Evolutionary conservation across 2,113 vertebrate genomes (phyloP), one percentile per base, ranked within the genome.

Genomic region (Physeter macrocephalus): DNA sequence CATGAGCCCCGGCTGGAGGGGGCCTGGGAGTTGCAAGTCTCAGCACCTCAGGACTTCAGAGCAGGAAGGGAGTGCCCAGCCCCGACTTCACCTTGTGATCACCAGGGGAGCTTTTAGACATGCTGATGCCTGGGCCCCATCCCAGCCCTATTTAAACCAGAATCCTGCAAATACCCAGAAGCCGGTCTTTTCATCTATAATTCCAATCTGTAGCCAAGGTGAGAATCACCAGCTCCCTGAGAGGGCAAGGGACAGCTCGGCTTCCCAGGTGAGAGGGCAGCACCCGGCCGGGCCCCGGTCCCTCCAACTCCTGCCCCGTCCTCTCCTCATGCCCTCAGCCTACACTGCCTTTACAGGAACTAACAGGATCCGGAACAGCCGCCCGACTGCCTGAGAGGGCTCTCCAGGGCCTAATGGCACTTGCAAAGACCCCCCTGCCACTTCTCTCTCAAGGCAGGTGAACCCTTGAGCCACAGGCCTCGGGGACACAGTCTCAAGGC

Each of bases 231-330:
- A 49, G 2, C 17, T 49, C 31, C 27, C 20, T 0, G 0, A 46
- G 66, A 39, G 18, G 0, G 49, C 66, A 41, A 34, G 12, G 25
- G 10, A 39, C 3, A 39, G 66, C 72, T 34, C 21, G 25, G 21
- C 20, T 43, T 69, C 72, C 75, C 27, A 20, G 27, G 72, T 6
- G 5, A 17, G 23, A 29, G 43, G 27, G n/a, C 21, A 2, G 18
- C 10, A 0, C 39, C 77, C 1, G 11, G 8, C 21, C 6, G 59
- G 57, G 62, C 39, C 0, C 6, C 9, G 52, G 5, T 29, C 34
- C 36, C 52, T 39, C 71, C 23, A 12, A 0, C 54, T 25, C 21
- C n/a, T 0, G 1, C 49, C 43, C 5, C 0, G 2, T 4, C 36
- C 43, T 31, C 36, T 34, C 23, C 41, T 62, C 4, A 0, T 6